Evolutionary conservation across 2,797 vertebrate genomes (phyloP).

Genomic region (Neosilurus mollespiculum): DNA sequence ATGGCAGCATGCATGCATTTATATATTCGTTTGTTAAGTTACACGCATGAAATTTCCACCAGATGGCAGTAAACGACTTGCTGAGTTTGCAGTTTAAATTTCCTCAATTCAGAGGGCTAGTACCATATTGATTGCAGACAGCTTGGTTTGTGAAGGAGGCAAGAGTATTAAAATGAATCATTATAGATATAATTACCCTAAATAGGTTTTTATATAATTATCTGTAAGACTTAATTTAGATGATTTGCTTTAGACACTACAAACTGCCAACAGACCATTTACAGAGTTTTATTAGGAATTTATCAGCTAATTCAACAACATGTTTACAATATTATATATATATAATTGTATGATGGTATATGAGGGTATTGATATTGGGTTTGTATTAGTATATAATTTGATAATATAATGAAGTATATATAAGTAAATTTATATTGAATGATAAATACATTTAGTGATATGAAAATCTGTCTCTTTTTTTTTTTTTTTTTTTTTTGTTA

Average conservation of each 20-base stretch:
- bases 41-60: slow-evolving; percentile 67
- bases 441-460: no score
- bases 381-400: neutral
- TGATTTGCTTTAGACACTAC: neutral
- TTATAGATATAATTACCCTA: neutral
- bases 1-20: neutral
- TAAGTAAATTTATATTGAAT: neutral
- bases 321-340: neutral
- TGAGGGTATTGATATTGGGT: neutral
- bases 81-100: slow-evolving; percentile 44
- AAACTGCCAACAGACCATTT: neutral
- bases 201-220: neutral
- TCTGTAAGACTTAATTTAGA: neutral
- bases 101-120: neutral
- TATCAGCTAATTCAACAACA: slow-evolving; percentile 1
- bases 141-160: neutral
- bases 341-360: neutral
- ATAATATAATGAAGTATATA: neutral
- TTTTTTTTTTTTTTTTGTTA: no score
- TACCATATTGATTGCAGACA: slow-evolving; percentile 2
- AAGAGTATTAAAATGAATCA: neutral
- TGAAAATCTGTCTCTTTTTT: no score
- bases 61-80: slow-evolving; percentile 83
- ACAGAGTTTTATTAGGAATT: slow-evolving; percentile 1
- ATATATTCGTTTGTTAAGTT: neutral